phyloP scores from a whole-genome alignment of 2,888 invertebrate genomes.

The Synergus japonicus region DNA sequence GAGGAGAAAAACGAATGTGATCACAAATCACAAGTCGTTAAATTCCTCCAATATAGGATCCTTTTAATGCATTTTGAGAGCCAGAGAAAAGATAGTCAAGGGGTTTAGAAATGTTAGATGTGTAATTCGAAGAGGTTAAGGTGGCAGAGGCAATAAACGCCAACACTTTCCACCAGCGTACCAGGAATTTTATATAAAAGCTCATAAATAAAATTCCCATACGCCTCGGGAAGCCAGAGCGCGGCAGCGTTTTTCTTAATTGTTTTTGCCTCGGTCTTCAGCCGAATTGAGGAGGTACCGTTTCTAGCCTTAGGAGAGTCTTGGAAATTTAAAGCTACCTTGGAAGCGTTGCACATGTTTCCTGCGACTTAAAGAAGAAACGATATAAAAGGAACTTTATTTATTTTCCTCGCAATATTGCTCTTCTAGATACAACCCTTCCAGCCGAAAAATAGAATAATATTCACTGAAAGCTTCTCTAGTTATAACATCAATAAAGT shows the following conservation, averaged over 20 bases:
- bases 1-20: neutral
- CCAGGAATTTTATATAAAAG: constrained; percentile 65
- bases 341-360: constrained; percentile 53
- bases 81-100: constrained; percentile 40
- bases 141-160: constrained; percentile 65
- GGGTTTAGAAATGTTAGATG: constrained; percentile 3
- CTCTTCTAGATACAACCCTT: neutral
- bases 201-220: constrained; percentile 71
- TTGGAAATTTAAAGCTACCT: constrained; percentile 44
- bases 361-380: constrained; percentile 41
- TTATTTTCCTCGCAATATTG: neutral
- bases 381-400: constrained; percentile 6
- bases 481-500: constrained; percentile 1
- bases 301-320: constrained; percentile 35
- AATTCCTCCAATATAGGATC: neutral
- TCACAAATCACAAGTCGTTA: neutral
- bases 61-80: constrained; percentile 40
- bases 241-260: constrained; percentile 61
- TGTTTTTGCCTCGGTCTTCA: constrained; percentile 55
- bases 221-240: constrained; percentile 48
- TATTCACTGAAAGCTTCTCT: neutral
- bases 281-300: constrained; percentile 44
- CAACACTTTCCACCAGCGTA: constrained; percentile 59
- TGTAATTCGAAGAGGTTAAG: constrained; percentile 42
- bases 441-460: neutral